Evolutionary conservation across 53 echinoderm and acorn worm species (phyloP).

Genomic region (Hippasteria phrygiana): DNA sequence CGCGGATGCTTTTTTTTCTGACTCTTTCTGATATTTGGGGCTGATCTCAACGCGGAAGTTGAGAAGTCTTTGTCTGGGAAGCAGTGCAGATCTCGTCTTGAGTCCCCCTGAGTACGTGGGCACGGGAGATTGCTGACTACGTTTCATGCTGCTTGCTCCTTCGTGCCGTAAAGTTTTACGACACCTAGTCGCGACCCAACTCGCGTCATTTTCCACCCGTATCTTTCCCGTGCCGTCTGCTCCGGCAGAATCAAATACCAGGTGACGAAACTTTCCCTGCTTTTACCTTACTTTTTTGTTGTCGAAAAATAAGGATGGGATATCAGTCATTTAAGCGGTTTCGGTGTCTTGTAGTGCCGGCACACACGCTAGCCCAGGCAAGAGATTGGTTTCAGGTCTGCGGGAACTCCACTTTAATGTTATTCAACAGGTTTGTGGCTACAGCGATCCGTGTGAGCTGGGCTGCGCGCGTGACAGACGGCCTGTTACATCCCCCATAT

Average conservation of each 20-base stretch:
- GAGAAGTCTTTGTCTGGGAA: slow-evolving; percentile 46
- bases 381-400: neutral
- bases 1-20: neutral
- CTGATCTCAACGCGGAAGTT: neutral
- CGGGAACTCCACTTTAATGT: neutral
- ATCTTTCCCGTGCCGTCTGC: slow-evolving; percentile 40
- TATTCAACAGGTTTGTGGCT: slow-evolving; percentile 54
- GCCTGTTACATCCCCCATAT: slow-evolving; percentile 46
- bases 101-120: slow-evolving; percentile 32
- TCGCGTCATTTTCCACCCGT: slow-evolving; percentile 33
- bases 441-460: neutral
- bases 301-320: neutral
- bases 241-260: slow-evolving; percentile 56
- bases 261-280: slow-evolving; percentile 41
- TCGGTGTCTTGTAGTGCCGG: neutral
- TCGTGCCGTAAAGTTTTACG: slow-evolving; percentile 66
- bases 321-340: slow-evolving; percentile 21
- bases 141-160: slow-evolving; percentile 30
- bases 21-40: slow-evolving; percentile 4
- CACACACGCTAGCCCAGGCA: neutral
- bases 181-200: slow-evolving; percentile 50
- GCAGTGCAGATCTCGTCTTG: slow-evolving; percentile 1
- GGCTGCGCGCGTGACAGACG: slow-evolving; percentile 53
- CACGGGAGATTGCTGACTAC: slow-evolving; percentile 13
- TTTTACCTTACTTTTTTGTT: slow-evolving; percentile 4